phyloP scores from a whole-genome alignment of 2,888 invertebrate genomes.

The Petrolisthes cinctipes region DNA sequence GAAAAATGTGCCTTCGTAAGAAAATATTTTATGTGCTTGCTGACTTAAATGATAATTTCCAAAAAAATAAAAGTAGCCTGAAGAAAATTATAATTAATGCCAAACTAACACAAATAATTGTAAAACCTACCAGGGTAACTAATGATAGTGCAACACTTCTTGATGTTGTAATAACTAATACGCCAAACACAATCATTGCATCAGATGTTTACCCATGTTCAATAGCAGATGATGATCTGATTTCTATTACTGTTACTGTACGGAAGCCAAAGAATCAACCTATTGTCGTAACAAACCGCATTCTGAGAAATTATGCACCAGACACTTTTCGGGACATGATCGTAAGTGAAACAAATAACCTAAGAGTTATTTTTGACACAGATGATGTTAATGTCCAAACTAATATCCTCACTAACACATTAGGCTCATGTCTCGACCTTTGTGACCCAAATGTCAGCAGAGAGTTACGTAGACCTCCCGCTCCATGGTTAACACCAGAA shows the following conservation, averaged over 20 bases:
- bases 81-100: no score
- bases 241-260: neutral
- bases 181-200: no score
- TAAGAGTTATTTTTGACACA: neutral
- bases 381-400: neutral
- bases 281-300: neutral
- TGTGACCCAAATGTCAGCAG: neutral
- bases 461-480: neutral
- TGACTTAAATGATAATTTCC: no score
- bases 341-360: neutral
- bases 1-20: no score
- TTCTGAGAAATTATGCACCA: neutral
- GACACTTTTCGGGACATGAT: neutral
- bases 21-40: no score
- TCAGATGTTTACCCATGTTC: neutral
- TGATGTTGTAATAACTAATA: no score
- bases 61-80: no score
- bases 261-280: constrained; percentile 5
- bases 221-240: neutral
- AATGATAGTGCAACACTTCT: no score
- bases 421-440: constrained; percentile 2
- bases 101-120: no score
- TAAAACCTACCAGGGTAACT: no score
- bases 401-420: neutral
- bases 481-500: constrained; percentile 7